Evolutionary conservation across 92 coral and sea anemone genomes (phyloP).

Genomic region (Nematostella vectensis): DNA sequence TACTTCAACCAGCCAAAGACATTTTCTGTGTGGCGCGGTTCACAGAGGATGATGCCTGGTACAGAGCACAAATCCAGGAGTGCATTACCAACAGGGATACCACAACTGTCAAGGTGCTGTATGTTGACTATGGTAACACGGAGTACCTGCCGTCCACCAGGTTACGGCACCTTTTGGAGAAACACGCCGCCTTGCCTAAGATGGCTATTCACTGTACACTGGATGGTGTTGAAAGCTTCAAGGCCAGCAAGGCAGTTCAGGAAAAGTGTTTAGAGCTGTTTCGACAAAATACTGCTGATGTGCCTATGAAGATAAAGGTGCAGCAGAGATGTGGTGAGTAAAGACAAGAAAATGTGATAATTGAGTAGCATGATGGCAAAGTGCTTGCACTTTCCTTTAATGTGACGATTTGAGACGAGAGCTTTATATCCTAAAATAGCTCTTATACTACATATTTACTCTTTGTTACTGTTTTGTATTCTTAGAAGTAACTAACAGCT

Average conservation of each 20-base stretch:
- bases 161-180: constrained; percentile 49
- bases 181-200: constrained; percentile 65
- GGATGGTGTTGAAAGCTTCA: constrained; percentile 40
- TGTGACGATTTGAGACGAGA: too few relatives aligned
- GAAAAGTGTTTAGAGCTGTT: background rate
- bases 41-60: constrained; percentile 62
- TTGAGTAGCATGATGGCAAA: too few relatives aligned
- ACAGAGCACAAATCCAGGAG: constrained; percentile 57
- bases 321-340: constrained; percentile 21
- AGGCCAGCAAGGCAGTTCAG: constrained; percentile 1
- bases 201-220: constrained; percentile 73
- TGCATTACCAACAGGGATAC: constrained; percentile 20
- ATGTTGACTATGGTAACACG: constrained; percentile 86
- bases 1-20: constrained; percentile 33
- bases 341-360: too few relatives aligned
- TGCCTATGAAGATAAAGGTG: constrained; percentile 26
- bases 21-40: constrained; percentile 83
- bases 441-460: too few relatives aligned
- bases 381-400: too few relatives aligned
- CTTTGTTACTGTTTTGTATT: too few relatives aligned
- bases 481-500: too few relatives aligned
- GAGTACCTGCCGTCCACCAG: constrained; percentile 48
- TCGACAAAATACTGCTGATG: background rate
- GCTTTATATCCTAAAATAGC: too few relatives aligned
- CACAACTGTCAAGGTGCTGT: constrained; percentile 41